A percentile compares a stretch with the other conserved stretches of the same genome.
Evolutionary conservation across 2,888 invertebrate genomes (phyloP).

Genomic region (Tenthredo mesomela): DNA sequence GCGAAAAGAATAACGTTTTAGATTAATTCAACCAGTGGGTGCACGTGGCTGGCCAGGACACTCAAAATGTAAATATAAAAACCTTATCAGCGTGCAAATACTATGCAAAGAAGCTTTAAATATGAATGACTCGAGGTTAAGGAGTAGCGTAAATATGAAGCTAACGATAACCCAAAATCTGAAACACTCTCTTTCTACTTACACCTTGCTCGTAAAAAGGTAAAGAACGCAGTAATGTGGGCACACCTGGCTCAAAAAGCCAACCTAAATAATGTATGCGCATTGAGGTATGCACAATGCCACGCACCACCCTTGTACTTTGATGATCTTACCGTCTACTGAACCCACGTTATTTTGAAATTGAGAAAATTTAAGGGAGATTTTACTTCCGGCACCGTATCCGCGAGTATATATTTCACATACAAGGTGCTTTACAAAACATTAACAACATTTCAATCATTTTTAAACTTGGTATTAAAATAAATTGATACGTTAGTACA

Average conservation of each 20-base stretch:
- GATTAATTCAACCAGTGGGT: slow-evolving; percentile 18
- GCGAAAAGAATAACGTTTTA: background rate
- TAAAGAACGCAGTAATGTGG: background rate
- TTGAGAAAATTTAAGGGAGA: background rate
- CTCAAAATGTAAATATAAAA: slow-evolving; percentile 37
- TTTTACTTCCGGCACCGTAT: background rate
- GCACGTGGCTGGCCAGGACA: background rate
- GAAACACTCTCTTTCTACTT: slow-evolving; percentile 33
- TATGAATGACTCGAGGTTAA: slow-evolving; percentile 37
- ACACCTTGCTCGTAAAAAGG: background rate
- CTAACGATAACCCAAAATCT: slow-evolving; percentile 35
- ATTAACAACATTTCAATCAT: background rate
- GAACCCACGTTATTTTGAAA: background rate
- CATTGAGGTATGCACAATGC: slow-evolving; percentile 1
- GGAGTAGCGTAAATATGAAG: slow-evolving; percentile 34
- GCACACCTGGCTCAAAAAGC: background rate
- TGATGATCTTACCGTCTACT: background rate
- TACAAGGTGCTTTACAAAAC: background rate
- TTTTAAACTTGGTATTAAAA: background rate
- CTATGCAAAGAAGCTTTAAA: slow-evolving; percentile 36
- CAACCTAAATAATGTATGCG: background rate
- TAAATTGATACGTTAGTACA: background rate
- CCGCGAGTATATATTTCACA: background rate
- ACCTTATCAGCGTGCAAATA: slow-evolving; percentile 13
- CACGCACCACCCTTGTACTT: background rate